Evolutionary conservation across 2,113 vertebrate genomes (phyloP), one percentile per base, ranked within the genome.

Genomic region (Sinocyclocheilus anophthalmus): DNA sequence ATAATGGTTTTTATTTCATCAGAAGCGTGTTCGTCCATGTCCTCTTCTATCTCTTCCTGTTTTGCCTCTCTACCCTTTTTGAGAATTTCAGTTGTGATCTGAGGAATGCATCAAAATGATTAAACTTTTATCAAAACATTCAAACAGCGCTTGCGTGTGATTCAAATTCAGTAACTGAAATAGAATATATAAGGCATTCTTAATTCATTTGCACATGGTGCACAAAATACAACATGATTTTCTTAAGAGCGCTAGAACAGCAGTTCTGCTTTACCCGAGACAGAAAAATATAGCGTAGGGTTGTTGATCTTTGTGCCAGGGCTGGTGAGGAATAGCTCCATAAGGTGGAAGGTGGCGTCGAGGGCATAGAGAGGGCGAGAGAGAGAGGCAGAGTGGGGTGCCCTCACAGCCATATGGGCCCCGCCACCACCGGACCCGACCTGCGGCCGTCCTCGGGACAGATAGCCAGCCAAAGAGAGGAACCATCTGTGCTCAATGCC

Each of bases 401-500:
- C 87, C 85, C 86, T 85, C 83, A 85, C 85, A 88, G 87, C 93
- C 92, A 94, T 94, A 91, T 94, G 93, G 91, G 80, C 86, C 48
- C 59, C 5, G 86, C 79, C 85, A 88, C 87, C 81, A 89, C 88
- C 90, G 90, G 90, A 76, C 77, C 87, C n/a, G 79, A 87, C 81
- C 73, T 81, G 83, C 24, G 53, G 80, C 57, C 73, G 81, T 88
- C 84, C 84, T 88, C 80, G 80, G 88, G 88, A 91, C 84, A 73
- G 69, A 85, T 87, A 87, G 87, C 90, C 89, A 83, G 86, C 87
- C 55, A 69, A 76, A 76, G 83, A 88, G 87, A 78, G 78, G 79
- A 90, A 87, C 92, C 93, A 94, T 93, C 92, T 94, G 94, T 88
- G 92, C 84, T 86, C 87, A 69, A 81, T 90, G 92, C 92, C 93